Evolutionary conservation across 2,113 vertebrate genomes (phyloP).

Genomic region (Gallinago jamesoni): DNA sequence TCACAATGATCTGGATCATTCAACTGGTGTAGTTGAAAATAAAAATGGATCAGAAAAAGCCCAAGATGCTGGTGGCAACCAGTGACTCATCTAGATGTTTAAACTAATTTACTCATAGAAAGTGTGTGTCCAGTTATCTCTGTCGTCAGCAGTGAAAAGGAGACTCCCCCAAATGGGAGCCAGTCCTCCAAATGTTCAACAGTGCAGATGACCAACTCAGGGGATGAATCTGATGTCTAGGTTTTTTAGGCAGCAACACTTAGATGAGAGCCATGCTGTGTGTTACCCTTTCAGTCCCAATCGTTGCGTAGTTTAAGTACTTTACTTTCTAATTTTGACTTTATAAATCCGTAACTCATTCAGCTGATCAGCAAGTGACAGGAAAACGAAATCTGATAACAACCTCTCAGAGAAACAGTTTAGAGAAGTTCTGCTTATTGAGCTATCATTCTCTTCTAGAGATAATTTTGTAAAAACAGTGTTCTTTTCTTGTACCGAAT

Average conservation of each 20-base stretch:
- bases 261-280: not conserved
- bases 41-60: not conserved
- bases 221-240: not conserved
- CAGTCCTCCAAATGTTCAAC: not conserved
- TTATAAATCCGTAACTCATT: not conserved
- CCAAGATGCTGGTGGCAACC: not conserved
- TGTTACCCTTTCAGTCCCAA: not conserved
- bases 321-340: not conserved
- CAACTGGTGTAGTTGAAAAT: not conserved
- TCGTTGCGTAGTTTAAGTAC: not conserved
- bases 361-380: not conserved
- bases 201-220: not conserved
- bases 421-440: not conserved
- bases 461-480: not conserved
- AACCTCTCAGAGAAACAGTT: not conserved
- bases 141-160: not conserved
- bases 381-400: not conserved
- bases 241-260: not conserved
- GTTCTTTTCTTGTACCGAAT: not conserved
- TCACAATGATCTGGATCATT: not conserved
- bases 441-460: not conserved
- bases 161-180: not conserved
- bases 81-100: not conserved
- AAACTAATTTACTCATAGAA: not conserved
- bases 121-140: not conserved